phyloP scores from a whole-genome alignment of 2,797 vertebrate species.

The Notolabrus celidotus region DNA sequence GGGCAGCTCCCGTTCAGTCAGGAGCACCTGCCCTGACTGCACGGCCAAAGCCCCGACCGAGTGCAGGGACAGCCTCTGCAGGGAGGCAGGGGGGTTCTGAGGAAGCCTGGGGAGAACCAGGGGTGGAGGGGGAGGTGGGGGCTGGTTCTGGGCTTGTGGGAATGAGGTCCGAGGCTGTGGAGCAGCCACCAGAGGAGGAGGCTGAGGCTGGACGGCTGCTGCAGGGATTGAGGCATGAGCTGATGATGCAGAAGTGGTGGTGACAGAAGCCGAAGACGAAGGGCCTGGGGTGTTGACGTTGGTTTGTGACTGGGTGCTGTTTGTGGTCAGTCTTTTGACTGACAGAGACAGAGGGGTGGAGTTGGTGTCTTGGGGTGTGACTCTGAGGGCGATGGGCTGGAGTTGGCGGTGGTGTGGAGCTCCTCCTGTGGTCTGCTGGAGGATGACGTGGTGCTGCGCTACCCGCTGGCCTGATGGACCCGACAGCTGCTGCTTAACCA shows the following conservation, averaged over 20 bases:
- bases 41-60: slow-evolving; percentile 90
- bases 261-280: slow-evolving; percentile 66
- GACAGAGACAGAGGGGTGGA: slow-evolving; percentile 86
- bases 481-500: slow-evolving; percentile 90
- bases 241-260: slow-evolving; percentile 84
- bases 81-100: slow-evolving; percentile 83
- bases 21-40: slow-evolving; percentile 89
- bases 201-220: slow-evolving; percentile 88
- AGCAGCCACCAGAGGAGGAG: slow-evolving; percentile 80
- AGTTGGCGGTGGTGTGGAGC: slow-evolving; percentile 86
- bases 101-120: slow-evolving; percentile 79
- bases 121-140: slow-evolving; percentile 83
- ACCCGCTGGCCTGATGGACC: slow-evolving; percentile 84
- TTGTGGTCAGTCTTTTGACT: slow-evolving; percentile 73
- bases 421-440: slow-evolving; percentile 82
- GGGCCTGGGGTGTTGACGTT: slow-evolving; percentile 4
- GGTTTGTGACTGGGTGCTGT: slow-evolving; percentile 27
- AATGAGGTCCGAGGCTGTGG: slow-evolving; percentile 72
- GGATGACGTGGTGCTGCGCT: slow-evolving; percentile 90
- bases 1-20: slow-evolving; percentile 90
- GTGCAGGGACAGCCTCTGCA: slow-evolving; percentile 88
- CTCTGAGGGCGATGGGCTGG: slow-evolving; percentile 91
- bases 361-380: slow-evolving; percentile 82
- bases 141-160: slow-evolving; percentile 79
- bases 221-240: slow-evolving; percentile 60